Conservation (phyloP, 1,140 invertebrate species). For the Pseudobourletiella spinata region DNA sequence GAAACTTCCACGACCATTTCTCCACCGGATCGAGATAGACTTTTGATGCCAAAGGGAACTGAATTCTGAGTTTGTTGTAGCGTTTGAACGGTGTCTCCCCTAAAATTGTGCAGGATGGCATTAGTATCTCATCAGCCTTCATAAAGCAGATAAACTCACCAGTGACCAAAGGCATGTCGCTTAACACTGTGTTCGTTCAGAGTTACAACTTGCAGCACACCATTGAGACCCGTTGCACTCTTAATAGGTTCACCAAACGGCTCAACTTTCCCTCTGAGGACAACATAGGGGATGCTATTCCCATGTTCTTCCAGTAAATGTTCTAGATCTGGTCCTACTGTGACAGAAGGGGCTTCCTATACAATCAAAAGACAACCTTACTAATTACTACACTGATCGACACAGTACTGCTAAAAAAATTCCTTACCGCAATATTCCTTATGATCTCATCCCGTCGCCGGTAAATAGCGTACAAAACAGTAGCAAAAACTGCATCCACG, state of each 20-base stretch:
- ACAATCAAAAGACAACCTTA: background rate
- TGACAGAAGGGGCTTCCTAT: slow-evolving; percentile 30
- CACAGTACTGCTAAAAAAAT: background rate
- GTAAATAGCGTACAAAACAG: slow-evolving; percentile 20
- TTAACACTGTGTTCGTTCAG: slow-evolving; percentile 32
- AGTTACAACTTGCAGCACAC: slow-evolving; percentile 29
- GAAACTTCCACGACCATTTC: slow-evolving; percentile 19
- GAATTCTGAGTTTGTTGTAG: slow-evolving; percentile 25
- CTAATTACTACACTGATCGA: background rate
- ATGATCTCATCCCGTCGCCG: slow-evolving; percentile 15
- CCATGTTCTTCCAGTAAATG: slow-evolving; percentile 12
- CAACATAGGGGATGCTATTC: slow-evolving; percentile 21
- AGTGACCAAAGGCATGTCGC: slow-evolving; percentile 27
- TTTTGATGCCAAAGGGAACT: slow-evolving; percentile 29
- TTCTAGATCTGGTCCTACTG: slow-evolving; percentile 25
- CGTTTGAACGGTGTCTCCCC: slow-evolving; percentile 25
- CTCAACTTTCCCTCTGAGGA: slow-evolving; percentile 22
- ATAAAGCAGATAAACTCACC: slow-evolving; percentile 15
- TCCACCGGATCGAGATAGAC: background rate
- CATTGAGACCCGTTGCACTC: slow-evolving; percentile 21
- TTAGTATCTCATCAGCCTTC: background rate
- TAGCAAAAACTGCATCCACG: slow-evolving; percentile 18
- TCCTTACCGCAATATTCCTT: slow-evolving; percentile 24
- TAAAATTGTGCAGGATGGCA: background rate
- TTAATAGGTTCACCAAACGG: slow-evolving; percentile 8